These are phyloP conservation scores for Cerastis leucographa DNA, from an alignment of 2,888 invertebrate species.

Conservation along the genomic window DNA sequence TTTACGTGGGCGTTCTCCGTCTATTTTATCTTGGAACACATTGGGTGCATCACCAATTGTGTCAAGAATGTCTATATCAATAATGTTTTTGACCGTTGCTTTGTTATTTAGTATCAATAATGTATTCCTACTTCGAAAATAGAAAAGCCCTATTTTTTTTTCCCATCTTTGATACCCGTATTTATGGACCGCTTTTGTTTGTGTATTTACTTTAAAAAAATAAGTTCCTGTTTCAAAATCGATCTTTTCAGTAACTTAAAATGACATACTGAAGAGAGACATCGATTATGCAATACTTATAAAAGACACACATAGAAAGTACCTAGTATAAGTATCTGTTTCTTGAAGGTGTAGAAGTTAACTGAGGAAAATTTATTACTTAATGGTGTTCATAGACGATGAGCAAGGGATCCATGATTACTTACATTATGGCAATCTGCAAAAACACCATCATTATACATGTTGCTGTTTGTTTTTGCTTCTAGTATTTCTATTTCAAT, in stretches of 20 bases:
- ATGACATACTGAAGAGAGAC: background rate
- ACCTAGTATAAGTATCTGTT: background rate
- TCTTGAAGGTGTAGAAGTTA: conserved; percentile 28
- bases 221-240: background rate
- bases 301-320: conserved; percentile 16
- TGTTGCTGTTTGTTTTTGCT: conserved; percentile 32
- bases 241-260: background rate
- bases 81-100: conserved; percentile 38
- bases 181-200: conserved; percentile 16
- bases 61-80: conserved; percentile 50
- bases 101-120: conserved; percentile 52
- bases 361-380: conserved; percentile 56
- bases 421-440: conserved; percentile 47
- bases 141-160: conserved; percentile 14
- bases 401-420: conserved; percentile 44
- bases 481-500: background rate
- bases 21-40: conserved; percentile 57
- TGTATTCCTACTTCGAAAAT: conserved; percentile 19
- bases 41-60: conserved; percentile 58
- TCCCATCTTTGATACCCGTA: background rate
- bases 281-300: background rate
- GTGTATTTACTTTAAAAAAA: background rate
- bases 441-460: conserved; percentile 47
- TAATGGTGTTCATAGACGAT: conserved; percentile 55
- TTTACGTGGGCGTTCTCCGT: conserved; percentile 57